Base-by-base conservation (phyloP, 2,113 vertebrate genomes). In the Xyliphius kryptos region DNA sequence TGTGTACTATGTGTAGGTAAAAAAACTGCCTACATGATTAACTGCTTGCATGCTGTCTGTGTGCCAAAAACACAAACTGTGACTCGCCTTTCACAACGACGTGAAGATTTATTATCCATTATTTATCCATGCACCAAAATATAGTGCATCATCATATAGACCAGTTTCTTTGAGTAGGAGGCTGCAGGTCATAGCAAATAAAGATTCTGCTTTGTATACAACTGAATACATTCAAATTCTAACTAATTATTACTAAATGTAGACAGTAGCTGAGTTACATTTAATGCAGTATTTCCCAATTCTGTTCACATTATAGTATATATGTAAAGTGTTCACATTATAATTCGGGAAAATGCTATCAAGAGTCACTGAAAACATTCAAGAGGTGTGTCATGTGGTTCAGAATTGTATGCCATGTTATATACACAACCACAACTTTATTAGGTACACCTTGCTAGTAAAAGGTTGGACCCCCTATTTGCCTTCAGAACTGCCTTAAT, bases 11-110 rank as follows among this genome's bases (percentile, higher is more conserved):
- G 7, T 44, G 17, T 41, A 43, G 17, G 17, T 21, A 3, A 56
- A 20, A 43, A 43, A 32, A n/a, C 55, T 53, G 61, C 68, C 41
- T 56, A 51, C 11, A 59, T 38, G n/a, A 38, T 26, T 14, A 14
- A 43, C 36, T 63, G 15, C 37, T 49, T 19, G 48, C 57, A 57
- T 57, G 61, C 36, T 37, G 20, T 64, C 47, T 44, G 12, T 54
- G 70, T 68, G 61, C 60, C 70, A 68, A 72, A 68, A 68, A 47
- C 14, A 37, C 41, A 51, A 46, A 38, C 19, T 48, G 47, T 60
- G 19, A 6, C n/a, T 46, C 59, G 16, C 46, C 58, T 61, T 49
- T 49, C 11, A 37, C n/a, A 14, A 21, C 3, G 1, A 16, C 13
- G 9, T 20, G 44, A 11, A 60, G 21, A 60, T 36, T 48, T 44